Percentiles rank a stretch among this genome's conserved stretches.
These are phyloP conservation scores for Synergus itoensis DNA, from an alignment of 2,888 invertebrate genomes.

Conservation along the genomic window DNA sequence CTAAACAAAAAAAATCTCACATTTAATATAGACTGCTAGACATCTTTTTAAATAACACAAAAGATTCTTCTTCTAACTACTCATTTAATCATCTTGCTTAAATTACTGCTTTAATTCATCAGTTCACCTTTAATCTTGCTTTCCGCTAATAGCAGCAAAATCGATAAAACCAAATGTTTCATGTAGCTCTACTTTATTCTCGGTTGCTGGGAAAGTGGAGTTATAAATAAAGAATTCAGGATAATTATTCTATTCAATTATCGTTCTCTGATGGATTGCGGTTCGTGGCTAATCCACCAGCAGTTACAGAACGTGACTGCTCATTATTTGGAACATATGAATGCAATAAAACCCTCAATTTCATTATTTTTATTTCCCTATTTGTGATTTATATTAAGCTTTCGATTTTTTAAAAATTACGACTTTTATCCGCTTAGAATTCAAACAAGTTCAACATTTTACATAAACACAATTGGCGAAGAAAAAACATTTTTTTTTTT, in stretches of 20 bases:
- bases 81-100: neutral
- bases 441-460: too few relatives aligned
- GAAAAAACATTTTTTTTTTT: neutral
- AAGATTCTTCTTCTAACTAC: neutral
- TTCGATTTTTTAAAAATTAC: neutral
- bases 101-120: neutral
- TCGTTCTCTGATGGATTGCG: neutral
- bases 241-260: neutral
- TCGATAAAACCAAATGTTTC: conserved; percentile 12
- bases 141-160: conserved; percentile 20
- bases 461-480: too few relatives aligned
- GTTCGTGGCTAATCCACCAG: neutral
- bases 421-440: neutral
- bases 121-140: conserved; percentile 21
- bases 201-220: neutral
- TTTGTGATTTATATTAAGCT: neutral
- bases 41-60: neutral
- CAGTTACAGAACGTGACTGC: neutral
- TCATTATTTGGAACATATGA: neutral
- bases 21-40: neutral
- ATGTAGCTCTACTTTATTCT: conserved; percentile 23
- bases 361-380: neutral
- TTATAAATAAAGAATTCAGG: neutral
- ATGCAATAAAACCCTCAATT: neutral
- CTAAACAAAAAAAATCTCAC: neutral